Conservation (phyloP, 1,140 invertebrate genomes). For the Drosophila chauvacae region DNA sequence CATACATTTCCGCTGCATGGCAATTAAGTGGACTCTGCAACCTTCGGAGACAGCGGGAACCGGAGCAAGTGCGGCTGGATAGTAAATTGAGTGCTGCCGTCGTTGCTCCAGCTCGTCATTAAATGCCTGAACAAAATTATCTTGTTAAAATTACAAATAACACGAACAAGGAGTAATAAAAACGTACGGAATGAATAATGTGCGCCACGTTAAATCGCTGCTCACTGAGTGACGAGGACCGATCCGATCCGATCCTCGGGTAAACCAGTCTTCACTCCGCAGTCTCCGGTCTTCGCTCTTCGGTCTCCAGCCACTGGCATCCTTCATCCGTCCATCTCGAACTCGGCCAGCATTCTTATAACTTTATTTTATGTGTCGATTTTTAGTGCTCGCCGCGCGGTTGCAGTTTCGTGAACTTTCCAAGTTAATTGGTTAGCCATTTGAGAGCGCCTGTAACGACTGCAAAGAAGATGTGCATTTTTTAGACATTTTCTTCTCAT, state of each 20-base stretch:
- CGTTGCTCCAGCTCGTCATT: constrained; percentile 65
- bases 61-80: constrained; percentile 33
- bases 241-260: constrained; percentile 4
- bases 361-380: constrained; percentile 82
- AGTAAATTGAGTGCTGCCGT: constrained; percentile 54
- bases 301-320: constrained; percentile 26
- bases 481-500: constrained; percentile 15
- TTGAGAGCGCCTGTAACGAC: constrained; percentile 64
- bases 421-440: constrained; percentile 78
- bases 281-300: constrained; percentile 7
- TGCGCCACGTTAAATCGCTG: constrained; percentile 79
- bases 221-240: constrained; percentile 22
- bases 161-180: constrained; percentile 84
- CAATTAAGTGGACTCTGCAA: constrained; percentile 65
- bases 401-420: constrained; percentile 80
- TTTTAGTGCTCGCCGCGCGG: constrained; percentile 77
- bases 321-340: constrained; percentile 38
- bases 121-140: constrained; percentile 84
- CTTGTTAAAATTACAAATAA: constrained; percentile 85
- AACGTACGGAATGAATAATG: constrained; percentile 83
- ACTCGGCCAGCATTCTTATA: constrained; percentile 69
- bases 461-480: constrained; percentile 32
- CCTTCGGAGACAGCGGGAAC: constrained; percentile 48
- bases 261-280: constrained; percentile 46
- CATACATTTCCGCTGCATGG: constrained; percentile 66